Conservation (phyloP, 2,797 vertebrate genomes). For the Furcifer pardalis region DNA sequence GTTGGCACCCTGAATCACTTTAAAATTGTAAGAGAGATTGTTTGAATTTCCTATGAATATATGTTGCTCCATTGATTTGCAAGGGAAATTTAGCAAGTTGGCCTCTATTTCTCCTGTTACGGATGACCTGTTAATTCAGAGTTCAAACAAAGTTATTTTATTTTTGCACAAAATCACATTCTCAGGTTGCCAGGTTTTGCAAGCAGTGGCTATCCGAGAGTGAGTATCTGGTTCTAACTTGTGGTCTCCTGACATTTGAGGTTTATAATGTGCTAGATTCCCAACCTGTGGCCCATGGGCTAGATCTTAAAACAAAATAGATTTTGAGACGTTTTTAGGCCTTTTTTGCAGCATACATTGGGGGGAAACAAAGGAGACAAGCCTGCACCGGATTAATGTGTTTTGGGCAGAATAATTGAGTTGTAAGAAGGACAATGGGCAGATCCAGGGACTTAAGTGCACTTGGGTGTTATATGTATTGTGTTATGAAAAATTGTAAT, state of each 20-base stretch:
- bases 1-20: background rate
- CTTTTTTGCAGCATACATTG: no score
- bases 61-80: background rate
- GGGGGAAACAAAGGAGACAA: no score
- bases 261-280: background rate
- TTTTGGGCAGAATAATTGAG: no score
- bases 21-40: background rate
- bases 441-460: no score
- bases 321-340: no score
- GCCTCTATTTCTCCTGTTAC: background rate
- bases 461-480: no score
- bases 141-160: background rate
- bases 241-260: conserved; percentile 24
- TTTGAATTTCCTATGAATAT: background rate
- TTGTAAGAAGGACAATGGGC: no score
- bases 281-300: no score
- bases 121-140: background rate
- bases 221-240: background rate
- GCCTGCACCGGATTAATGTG: no score
- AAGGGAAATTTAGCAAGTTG: background rate
- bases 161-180: background rate
- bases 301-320: no score
- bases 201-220: background rate
- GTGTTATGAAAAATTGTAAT: no score
- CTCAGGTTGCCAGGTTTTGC: background rate